These are phyloP conservation scores for Spheniscus humboldti DNA, from an alignment of 2,797 vertebrate species.

Conservation along the genomic window DNA sequence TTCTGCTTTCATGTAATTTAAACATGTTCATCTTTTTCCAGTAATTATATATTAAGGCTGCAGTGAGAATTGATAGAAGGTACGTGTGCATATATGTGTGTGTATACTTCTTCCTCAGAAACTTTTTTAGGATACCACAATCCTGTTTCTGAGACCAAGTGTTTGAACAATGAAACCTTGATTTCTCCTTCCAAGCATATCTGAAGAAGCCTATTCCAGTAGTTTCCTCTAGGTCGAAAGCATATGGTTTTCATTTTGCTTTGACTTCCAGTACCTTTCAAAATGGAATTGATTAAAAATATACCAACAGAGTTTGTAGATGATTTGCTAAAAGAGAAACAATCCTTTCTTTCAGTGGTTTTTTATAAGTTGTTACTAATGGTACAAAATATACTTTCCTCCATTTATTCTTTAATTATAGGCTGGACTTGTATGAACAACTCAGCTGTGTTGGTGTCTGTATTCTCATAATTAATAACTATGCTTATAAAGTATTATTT, in stretches of 20 bases:
- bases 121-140: neutral
- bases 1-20: neutral
- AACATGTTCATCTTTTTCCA: accelerated
- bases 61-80: neutral
- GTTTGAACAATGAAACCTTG: neutral
- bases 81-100: neutral
- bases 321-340: neutral
- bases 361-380: neutral
- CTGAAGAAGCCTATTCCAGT: neutral
- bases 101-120: neutral
- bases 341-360: neutral
- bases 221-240: neutral
- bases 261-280: neutral
- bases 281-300: neutral
- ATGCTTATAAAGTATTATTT: neutral
- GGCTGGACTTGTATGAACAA: neutral
- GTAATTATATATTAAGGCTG: neutral
- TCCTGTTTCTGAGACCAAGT: neutral
- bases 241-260: neutral
- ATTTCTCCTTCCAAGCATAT: neutral
- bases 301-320: neutral
- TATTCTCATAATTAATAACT: neutral
- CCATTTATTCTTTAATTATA: neutral
- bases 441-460: neutral
- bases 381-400: neutral